Conservation (phyloP, 2,113 vertebrate genomes). For the Callospermophilus lateralis region DNA sequence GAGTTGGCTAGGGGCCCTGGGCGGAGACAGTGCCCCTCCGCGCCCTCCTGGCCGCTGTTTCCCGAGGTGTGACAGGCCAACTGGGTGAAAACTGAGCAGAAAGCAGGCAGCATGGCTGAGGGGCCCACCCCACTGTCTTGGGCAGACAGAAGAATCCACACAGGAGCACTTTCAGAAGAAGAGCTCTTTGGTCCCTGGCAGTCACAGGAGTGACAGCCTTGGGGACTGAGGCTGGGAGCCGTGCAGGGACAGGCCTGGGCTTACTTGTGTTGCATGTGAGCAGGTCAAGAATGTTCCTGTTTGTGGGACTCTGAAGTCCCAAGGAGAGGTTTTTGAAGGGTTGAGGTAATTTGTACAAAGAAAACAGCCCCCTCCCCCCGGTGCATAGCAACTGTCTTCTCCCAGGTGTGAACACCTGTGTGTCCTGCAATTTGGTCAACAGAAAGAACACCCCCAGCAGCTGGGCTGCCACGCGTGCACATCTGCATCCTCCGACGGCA, state of each 20-base stretch:
- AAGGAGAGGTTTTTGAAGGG: background rate
- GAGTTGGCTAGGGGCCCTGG: background rate
- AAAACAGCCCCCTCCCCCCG: too few relatives aligned
- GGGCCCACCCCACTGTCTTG: fast-evolving
- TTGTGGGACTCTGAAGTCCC: background rate
- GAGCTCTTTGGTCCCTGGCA: too few relatives aligned
- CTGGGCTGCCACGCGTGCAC: fast-evolving
- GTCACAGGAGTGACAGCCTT: too few relatives aligned
- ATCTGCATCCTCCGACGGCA: fast-evolving
- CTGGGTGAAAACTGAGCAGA: background rate
- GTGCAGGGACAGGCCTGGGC: too few relatives aligned
- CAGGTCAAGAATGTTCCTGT: fast-evolving
- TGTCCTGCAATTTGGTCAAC: fast-evolving
- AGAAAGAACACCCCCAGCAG: background rate
- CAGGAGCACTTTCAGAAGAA: too few relatives aligned
- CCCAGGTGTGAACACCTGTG: background rate
- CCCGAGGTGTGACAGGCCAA: background rate
- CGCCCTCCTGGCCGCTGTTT: background rate
- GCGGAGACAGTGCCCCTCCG: fast-evolving
- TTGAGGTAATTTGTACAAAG: fast-evolving
- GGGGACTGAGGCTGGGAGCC: fast-evolving
- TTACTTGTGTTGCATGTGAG: background rate
- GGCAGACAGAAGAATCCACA: background rate
- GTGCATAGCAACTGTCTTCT: fast-evolving
- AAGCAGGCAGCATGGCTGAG: background rate